Evolutionary conservation across 1,140 invertebrate species (phyloP).

Genomic region (Trinorchestia longiramus): DNA sequence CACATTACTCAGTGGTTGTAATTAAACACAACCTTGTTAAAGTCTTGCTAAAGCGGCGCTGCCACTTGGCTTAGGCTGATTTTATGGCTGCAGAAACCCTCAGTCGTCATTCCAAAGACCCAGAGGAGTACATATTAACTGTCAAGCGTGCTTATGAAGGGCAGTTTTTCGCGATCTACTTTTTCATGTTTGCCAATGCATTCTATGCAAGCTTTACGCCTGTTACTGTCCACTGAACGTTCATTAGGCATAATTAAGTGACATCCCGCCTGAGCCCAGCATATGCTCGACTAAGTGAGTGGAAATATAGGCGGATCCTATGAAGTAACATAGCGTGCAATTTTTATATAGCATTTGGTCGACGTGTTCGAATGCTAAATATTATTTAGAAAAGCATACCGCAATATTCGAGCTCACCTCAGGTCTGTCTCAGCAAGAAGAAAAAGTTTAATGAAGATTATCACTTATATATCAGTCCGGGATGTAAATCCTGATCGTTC

Average conservation of each 20-base stretch:
- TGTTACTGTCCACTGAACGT: conserved; percentile 53
- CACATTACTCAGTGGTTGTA: not conserved
- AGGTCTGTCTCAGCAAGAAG: not conserved
- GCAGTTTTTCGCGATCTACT: not conserved
- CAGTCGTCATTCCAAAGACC: not conserved
- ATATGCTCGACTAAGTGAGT: not conserved
- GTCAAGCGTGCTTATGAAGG: not conserved
- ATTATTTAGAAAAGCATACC: not conserved
- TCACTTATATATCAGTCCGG: not conserved
- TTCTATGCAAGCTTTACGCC: conserved; percentile 55
- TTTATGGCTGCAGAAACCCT: not conserved
- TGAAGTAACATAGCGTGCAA: not conserved
- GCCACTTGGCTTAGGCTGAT: not conserved
- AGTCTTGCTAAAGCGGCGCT: not conserved
- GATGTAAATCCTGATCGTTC: no score
- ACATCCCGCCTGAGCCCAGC: not conserved
- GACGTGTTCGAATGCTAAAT: not conserved
- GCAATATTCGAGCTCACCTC: not conserved
- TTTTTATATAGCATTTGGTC: not conserved
- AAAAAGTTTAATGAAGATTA: not conserved
- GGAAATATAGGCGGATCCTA: not conserved
- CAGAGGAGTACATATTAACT: not conserved
- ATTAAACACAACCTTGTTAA: not conserved
- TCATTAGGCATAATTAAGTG: conserved; percentile 47
- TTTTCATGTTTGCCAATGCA: conserved; percentile 39